Base-by-base conservation (phyloP, 1,140 invertebrate genomes). In the Epicauta chinensis region DNA sequence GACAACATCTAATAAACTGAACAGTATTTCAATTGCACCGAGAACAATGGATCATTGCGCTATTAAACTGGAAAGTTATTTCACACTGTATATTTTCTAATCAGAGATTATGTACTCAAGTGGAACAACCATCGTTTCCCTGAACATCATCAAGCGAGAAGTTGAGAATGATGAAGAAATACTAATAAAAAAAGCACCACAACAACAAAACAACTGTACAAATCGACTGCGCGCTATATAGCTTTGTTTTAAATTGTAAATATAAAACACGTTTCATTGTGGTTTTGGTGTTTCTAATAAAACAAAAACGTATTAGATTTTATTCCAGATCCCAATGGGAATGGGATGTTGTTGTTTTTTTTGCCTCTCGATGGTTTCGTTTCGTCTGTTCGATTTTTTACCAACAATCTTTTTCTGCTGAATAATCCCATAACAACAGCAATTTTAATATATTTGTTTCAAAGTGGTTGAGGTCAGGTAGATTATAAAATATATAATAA, bases 21-120 rank as follows among this genome's bases (percentile, higher is more conserved):
- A 7, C 23, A 23, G 7, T 23, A 23, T 23, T 23, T 23, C 23
- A 23, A 23, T 23, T 23, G 23, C 23, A 23, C 23, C 41, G 31
- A 43, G 41, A 23, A 47, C 45, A 47, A 47, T 47, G 17, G 45
- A 15, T 23, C 43, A 23, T 53, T 23, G 23, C 40, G 40, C 38
- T 53, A 40, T 53, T 48, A 47, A 53, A 47, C 42, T 53, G 51
- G 35, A 45, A 52, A 52, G 51, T 46, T 54, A 54, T 54, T 41
- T 54, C 52, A 54, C 52, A 48, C 45, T 49, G 38, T 42, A 48
- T 54, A 54, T 49, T 53, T 54, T 46, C 45, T 54, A 54, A 54
- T 54, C 52, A 35, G 17, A 32, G 45, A 54, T 49, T 44, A 49
- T 54, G 44, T 48, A 54, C 37, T 54, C 45, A 54, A 54, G 45